Conservation (phyloP, 2,888 invertebrate genomes). For the Chalcis sispes region DNA sequence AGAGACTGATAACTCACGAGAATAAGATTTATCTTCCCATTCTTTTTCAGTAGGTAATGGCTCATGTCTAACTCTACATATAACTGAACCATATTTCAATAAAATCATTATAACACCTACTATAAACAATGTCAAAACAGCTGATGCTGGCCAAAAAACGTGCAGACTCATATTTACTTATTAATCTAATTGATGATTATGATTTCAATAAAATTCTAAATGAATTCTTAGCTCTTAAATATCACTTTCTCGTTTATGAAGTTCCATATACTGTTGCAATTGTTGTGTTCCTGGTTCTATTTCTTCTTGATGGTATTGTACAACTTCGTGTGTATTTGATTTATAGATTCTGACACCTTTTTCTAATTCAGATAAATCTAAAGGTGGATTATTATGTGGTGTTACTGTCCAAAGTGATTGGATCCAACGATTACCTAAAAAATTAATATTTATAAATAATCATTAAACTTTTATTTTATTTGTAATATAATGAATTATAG, state of each 20-base stretch:
- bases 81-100: conserved; percentile 84
- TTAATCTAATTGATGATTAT: conserved; percentile 15
- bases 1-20: conserved; percentile 71
- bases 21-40: conserved; percentile 83
- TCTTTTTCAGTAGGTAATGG: conserved; percentile 82
- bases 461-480: not conserved
- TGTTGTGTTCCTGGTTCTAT: conserved; percentile 59
- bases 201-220: conserved; percentile 21
- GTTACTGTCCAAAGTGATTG: conserved; percentile 90
- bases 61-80: conserved; percentile 84
- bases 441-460: conserved; percentile 7
- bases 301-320: conserved; percentile 72
- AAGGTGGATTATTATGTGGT: conserved; percentile 88
- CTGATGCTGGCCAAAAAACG: conserved; percentile 87
- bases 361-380: conserved; percentile 85
- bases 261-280: conserved; percentile 79
- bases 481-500: no score
- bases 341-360: conserved; percentile 65
- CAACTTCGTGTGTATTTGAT: conserved; percentile 57
- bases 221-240: conserved; percentile 77
- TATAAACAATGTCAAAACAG: conserved; percentile 85
- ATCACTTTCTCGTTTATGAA: conserved; percentile 89
- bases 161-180: conserved; percentile 81
- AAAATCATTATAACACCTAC: conserved; percentile 86
- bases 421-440: conserved; percentile 88